Evolutionary conservation across 2,888 invertebrate genomes (phyloP), one percentile per base, ranked within the genome.

Genomic region (Cephus nigrinus): DNA sequence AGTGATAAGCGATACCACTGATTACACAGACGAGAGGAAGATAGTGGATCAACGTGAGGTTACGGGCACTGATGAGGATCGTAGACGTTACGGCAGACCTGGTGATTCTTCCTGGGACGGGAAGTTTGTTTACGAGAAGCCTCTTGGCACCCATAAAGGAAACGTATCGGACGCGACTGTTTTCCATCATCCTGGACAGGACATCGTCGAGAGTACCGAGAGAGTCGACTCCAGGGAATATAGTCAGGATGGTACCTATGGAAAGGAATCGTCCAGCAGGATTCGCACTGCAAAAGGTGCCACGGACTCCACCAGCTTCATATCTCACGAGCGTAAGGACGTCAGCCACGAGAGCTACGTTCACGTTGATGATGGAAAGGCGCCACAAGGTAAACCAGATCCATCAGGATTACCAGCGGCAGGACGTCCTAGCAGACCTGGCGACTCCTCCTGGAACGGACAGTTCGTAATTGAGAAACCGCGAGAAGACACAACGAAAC

Each of bases 111-210:
- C 88, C 12, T 94, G 94, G 94, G 93, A 94, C 79, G 94, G 94
- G 15, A 93, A 93, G 83, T 94, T 94, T 80, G 88, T 90, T 32
- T 93, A 93, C 82, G 94, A 93, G 87, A 93, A 91, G 81, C 92
- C 92, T 76, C 23, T 34, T 35, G 35, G 12, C 5, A 35, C 12
- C 30, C 33, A n/a, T 30, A 34, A 30, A 33, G 12, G 92, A 92
- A 76, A 92, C 12, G 71, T 32, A 32, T 71, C 71, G 71, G 75
- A 75, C 68, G 30, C 75, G 35, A 40, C 75, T 23, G 35, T 73
- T 15, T 75, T 78, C 35, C 78, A 72, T 5, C 75, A 78, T 31
- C 75, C 75, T 55, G 75, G 75, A 32, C 78, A 75, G 32, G 71
- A 71, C 31, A 55, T 83, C 12, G 11, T 82, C 4, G 80, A 81